These are phyloP conservation scores for Loripinus fragilis DNA, from an alignment of 2,888 invertebrate genomes.

Conservation along the genomic window DNA sequence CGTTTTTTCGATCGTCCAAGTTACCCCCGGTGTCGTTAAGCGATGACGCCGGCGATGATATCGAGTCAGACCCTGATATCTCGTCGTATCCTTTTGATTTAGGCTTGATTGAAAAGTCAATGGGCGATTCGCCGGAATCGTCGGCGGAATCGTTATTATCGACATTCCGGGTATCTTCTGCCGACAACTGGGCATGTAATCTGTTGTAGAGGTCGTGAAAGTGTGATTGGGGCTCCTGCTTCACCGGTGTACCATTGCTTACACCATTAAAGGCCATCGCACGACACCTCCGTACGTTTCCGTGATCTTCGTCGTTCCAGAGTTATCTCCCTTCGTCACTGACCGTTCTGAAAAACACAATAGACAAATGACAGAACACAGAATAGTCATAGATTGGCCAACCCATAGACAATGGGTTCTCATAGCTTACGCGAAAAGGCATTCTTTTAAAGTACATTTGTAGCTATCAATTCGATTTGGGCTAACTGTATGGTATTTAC, in stretches of 20 bases:
- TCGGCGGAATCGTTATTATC: conserved; percentile 64
- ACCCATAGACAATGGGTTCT: too few species aligned
- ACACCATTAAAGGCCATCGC: conserved; percentile 56
- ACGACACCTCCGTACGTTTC: not conserved
- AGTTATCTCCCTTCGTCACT: not conserved
- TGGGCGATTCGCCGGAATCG: conserved; percentile 67
- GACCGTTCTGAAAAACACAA: not conserved
- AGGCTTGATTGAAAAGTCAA: conserved; percentile 74
- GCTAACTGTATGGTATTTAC: too few species aligned
- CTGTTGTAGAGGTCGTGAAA: conserved; percentile 44
- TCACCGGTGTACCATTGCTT: conserved; percentile 50
- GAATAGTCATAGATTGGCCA: too few species aligned
- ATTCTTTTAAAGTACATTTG: too few species aligned
- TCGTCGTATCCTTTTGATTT: conserved; percentile 64
- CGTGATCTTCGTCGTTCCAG: not conserved
- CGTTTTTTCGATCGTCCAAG: conserved; percentile 50
- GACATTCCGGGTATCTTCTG: conserved; percentile 54
- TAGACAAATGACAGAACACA: too few species aligned
- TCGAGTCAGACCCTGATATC: conserved; percentile 62
- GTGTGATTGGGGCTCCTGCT: conserved; percentile 54
- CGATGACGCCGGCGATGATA: conserved; percentile 65
- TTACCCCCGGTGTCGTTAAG: conserved; percentile 61
- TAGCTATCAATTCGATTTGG: too few species aligned
- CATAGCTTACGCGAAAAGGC: too few species aligned
- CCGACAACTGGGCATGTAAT: conserved; percentile 58